Evolutionary conservation across 2,113 vertebrate species (phyloP), one percentile per base, ranked within the genome.

Genomic region (Nansenia antarctica): DNA sequence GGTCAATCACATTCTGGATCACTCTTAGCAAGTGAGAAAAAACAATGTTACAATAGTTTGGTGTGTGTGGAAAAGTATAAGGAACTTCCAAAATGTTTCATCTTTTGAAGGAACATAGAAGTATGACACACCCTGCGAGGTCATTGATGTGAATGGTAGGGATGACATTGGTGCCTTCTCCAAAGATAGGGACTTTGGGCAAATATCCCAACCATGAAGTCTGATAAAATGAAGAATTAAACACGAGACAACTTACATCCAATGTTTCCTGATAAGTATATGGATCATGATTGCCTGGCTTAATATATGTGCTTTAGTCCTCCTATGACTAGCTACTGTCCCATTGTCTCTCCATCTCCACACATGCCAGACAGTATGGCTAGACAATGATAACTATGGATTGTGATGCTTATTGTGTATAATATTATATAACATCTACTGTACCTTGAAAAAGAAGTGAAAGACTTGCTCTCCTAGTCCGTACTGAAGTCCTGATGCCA

Each of bases 401-500:
- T 45, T 14, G 11, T 11, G n/a, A 26, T 8, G 12, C 18, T 20
- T 20, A 35, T 27, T 45, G 30, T 14, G 20, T 27, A 1, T 29
- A 34, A 45, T 5, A 35, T n/a, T n/a, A n/a, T n/a, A n/a, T n/a
- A n/a, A n/a, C n/a, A n/a, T n/a, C n/a, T 49, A 1, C 9, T 47
- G 15, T 83, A 98, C 97, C 94, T 96, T 99, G 78, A 99, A 99
- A 80, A 96, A 95, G 58, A 81, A 86, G 76, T 98, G 96, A 26
- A 98, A 92, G 60, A 93, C 31, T n/a, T 93, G 90, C 73, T 95
- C 98, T 69, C 91, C 96, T 82, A 86, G 85, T 85, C 98, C 98
- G 39, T 98, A 99, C 49, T 92, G 94, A 67, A 96, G 90, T 67
- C 96, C 98, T 6, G 96, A 91, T 2, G 94, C 95, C 74, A 98